phyloP scores from a whole-genome alignment of 2,888 invertebrate species.

The Drosophila bunnanda region DNA sequence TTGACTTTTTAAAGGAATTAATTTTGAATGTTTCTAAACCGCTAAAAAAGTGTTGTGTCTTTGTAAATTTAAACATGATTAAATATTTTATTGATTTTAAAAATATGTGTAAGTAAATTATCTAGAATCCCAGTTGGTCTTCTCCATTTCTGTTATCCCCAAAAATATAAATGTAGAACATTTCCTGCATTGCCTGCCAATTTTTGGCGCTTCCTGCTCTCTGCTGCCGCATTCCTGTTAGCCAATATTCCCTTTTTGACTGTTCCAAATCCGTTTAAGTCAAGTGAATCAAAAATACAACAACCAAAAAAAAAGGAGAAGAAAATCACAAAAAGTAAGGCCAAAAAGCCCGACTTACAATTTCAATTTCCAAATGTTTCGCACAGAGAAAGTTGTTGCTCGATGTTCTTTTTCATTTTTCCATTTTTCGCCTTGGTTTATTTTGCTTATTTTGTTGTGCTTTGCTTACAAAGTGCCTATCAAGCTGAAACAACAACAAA shows the following conservation, averaged over 20 bases:
- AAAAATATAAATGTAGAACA: constrained; percentile 31
- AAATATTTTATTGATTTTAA: too few species aligned
- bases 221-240: constrained; percentile 20
- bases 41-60: background rate
- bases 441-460: constrained; percentile 18
- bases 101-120: background rate
- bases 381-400: constrained; percentile 44
- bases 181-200: constrained; percentile 37
- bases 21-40: background rate
- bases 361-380: constrained; percentile 66
- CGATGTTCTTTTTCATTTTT: constrained; percentile 13
- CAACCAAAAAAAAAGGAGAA: background rate
- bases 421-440: constrained; percentile 8
- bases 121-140: background rate
- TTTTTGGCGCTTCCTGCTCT: constrained; percentile 28
- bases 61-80: background rate
- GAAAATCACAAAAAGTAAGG: constrained; percentile 31
- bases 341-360: constrained; percentile 38
- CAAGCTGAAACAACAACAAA: constrained; percentile 57
- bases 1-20: background rate
- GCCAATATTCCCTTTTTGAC: constrained; percentile 16
- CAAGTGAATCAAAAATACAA: constrained; percentile 46
- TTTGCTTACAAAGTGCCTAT: constrained; percentile 74
- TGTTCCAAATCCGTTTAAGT: constrained; percentile 58
- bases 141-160: background rate